A percentile compares a stretch with the other conserved stretches of the same genome.
Evolutionary conservation across 2,113 vertebrate species (phyloP).

Genomic region (Gopherus flavomarginatus): DNA sequence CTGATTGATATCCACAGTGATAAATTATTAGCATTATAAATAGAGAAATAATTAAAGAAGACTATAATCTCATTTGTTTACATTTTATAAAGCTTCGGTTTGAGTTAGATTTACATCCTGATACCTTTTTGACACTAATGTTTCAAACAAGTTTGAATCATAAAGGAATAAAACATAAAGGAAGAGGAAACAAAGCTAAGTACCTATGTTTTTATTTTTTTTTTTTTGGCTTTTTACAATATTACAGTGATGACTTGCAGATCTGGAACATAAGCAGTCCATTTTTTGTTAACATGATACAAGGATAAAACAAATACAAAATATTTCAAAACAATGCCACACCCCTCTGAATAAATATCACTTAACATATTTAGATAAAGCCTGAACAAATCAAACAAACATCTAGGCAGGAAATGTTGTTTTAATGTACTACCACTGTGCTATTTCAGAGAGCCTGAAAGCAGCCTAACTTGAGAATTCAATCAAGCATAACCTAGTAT

Average conservation of each 20-base stretch:
- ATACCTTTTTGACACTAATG: constrained; percentile 45
- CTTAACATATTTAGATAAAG: constrained; percentile 70
- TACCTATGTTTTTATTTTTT: background rate
- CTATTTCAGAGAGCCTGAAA: constrained; percentile 47
- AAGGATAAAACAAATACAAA: constrained; percentile 65
- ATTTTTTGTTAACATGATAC: constrained; percentile 36
- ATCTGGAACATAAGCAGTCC: constrained; percentile 2
- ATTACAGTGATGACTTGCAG: constrained; percentile 34
- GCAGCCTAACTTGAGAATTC: constrained; percentile 71
- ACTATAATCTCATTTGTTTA: constrained; percentile 75
- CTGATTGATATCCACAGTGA: constrained; percentile 42
- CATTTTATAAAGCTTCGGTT: constrained; percentile 55
- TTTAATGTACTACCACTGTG: constrained; percentile 49
- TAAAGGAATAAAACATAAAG: background rate
- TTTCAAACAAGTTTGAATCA: constrained; percentile 52
- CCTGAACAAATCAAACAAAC: constrained; percentile 70
- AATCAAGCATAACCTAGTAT: constrained; percentile 80
- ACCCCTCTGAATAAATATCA: constrained; percentile 68
- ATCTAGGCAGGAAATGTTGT: constrained; percentile 68
- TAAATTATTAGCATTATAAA: constrained; percentile 33
- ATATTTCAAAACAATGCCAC: constrained; percentile 67
- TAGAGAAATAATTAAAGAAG: constrained; percentile 34
- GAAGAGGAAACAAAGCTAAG: constrained; percentile 51
- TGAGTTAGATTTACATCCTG: constrained; percentile 39
- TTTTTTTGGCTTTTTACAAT: constrained; percentile 23